These are phyloP conservation scores for Eupeodes luniger DNA, from an alignment of 2,888 invertebrate genomes.

Conservation along the genomic window DNA sequence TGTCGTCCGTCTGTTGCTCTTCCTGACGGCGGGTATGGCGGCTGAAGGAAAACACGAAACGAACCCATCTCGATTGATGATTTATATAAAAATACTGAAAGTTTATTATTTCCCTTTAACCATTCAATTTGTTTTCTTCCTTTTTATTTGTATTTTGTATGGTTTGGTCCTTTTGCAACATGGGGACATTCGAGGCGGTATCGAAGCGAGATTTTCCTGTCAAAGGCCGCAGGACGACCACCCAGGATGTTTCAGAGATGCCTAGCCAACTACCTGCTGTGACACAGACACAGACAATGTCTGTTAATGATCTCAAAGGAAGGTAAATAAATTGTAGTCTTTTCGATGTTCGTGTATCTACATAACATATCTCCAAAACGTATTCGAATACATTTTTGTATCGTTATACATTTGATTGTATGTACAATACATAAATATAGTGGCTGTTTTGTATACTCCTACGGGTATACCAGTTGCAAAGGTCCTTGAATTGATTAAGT, in stretches of 20 bases:
- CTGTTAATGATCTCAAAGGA: slow-evolving; percentile 46
- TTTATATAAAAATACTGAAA: background rate
- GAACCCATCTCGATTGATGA: slow-evolving; percentile 5
- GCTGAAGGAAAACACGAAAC: background rate
- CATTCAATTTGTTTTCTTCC: background rate
- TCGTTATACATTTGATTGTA: too few relatives aligned
- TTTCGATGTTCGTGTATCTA: slow-evolving; percentile 17
- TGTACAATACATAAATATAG: too few relatives aligned
- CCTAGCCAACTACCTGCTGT: background rate
- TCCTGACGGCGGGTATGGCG: too few relatives aligned
- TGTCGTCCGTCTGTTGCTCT: too few relatives aligned
- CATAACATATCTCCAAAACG: too few relatives aligned
- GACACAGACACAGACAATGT: background rate
- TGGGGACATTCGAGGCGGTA: background rate
- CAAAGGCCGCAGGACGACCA: slow-evolving; percentile 12
- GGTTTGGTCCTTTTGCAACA: background rate
- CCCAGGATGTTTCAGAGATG: background rate
- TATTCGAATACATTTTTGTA: too few relatives aligned
- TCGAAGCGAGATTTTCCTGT: background rate
- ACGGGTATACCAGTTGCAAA: background rate
- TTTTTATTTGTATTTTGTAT: background rate
- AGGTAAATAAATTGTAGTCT: slow-evolving; percentile 42
- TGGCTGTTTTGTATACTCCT: background rate
- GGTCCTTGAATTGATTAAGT: slow-evolving; percentile 16
- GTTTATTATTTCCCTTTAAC: background rate